Evolutionary conservation across 2,113 vertebrate genomes (phyloP).

Genomic region (Tamias sibiricus): DNA sequence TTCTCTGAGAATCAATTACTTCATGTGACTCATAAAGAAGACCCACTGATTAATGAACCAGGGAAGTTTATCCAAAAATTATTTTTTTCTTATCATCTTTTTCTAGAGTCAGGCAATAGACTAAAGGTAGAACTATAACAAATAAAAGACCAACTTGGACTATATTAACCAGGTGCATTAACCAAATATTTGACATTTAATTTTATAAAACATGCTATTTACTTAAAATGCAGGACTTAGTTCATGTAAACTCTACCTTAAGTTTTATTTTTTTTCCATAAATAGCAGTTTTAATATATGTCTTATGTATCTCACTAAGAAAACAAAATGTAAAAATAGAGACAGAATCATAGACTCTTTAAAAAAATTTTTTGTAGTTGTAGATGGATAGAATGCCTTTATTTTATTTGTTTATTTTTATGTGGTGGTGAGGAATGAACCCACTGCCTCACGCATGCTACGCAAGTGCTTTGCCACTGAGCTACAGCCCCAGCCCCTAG

Average conservation of each 20-base stretch:
- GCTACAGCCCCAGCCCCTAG: too few species aligned
- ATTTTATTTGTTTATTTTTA: too few species aligned
- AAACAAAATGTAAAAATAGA: too few species aligned
- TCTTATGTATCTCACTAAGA: too few species aligned
- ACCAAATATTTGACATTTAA: background rate
- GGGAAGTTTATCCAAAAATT: background rate
- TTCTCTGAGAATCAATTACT: constrained; percentile 7
- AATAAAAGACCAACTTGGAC: background rate
- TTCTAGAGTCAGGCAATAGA: background rate
- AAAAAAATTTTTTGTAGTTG: too few species aligned
- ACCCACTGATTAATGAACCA: constrained; percentile 23
- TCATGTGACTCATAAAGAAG: background rate
- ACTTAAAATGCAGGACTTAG: background rate
- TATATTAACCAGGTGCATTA: background rate
- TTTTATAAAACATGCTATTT: background rate
- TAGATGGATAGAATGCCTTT: too few species aligned
- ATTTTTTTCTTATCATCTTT: background rate
- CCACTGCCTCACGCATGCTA: too few species aligned
- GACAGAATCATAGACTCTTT: too few species aligned
- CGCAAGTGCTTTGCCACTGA: too few species aligned
- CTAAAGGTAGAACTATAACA: background rate
- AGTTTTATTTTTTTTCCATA: background rate
- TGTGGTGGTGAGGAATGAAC: too few species aligned
- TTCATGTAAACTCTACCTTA: background rate
- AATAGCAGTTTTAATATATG: too few species aligned